Conservation (phyloP, 2,888 invertebrate genomes). For the Holacanthella duospinosa region DNA sequence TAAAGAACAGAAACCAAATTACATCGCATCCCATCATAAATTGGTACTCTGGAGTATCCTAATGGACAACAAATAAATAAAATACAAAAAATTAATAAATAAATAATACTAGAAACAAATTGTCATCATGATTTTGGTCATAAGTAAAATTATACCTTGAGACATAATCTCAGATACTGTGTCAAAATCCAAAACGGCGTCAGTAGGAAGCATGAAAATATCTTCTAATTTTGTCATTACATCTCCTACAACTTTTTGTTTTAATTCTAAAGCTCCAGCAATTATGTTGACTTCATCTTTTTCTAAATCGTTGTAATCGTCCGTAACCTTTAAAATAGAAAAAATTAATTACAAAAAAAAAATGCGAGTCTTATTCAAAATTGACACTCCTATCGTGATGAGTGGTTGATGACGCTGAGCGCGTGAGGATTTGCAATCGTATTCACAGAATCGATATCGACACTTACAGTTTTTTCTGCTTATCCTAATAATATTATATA, state of each 20-base stretch:
- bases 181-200: conserved; percentile 48
- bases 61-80: neutral
- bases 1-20: conserved; percentile 49
- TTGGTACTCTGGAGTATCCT: conserved; percentile 51
- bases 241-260: conserved; percentile 46
- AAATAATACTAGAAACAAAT: too few species aligned
- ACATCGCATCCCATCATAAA: conserved; percentile 45
- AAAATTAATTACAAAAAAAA: too few species aligned
- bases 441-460: too few species aligned
- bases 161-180: conserved; percentile 50
- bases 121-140: neutral
- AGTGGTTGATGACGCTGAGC: too few species aligned
- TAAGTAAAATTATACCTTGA: conserved; percentile 35
- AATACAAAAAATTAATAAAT: conserved; percentile 5
- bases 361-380: too few species aligned
- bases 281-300: conserved; percentile 49
- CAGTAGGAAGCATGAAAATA: conserved; percentile 49
- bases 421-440: too few species aligned
- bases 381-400: too few species aligned
- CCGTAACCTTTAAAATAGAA: conserved; percentile 38
- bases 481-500: too few species aligned
- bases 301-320: conserved; percentile 41
- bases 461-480: too few species aligned
- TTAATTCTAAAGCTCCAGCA: conserved; percentile 50
- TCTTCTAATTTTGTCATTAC: conserved; percentile 52